Conservation (phyloP, 2,888 invertebrate genomes). For the Ametastegia equiseti region DNA sequence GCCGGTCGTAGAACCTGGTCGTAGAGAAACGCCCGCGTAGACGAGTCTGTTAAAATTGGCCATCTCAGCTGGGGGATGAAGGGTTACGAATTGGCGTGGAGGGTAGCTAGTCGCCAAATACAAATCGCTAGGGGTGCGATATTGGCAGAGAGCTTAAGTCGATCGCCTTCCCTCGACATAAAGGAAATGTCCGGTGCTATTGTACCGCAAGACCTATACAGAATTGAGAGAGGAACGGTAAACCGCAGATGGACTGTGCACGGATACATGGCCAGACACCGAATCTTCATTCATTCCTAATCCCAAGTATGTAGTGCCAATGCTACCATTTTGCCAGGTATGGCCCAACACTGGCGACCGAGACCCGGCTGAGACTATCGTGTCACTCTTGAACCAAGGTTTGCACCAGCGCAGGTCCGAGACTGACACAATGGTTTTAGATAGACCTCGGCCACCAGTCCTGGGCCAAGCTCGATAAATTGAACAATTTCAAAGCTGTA, state of each 20-base stretch:
- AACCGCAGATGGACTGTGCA: background rate
- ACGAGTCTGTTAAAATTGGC: background rate
- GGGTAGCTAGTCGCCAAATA: constrained; percentile 18
- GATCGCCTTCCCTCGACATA: background rate
- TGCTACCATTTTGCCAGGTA: background rate
- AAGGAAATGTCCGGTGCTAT: constrained; percentile 6
- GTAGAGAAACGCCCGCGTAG: background rate
- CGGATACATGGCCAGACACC: no score
- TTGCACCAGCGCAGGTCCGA: background rate
- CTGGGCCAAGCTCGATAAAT: background rate
- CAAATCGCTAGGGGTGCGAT: constrained; percentile 32
- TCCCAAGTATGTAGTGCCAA: no score
- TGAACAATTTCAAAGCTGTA: background rate
- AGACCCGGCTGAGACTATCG: background rate
- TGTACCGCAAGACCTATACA: background rate
- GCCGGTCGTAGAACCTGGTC: no score
- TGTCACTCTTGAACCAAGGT: background rate
- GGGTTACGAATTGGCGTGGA: constrained; percentile 28
- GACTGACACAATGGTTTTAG: background rate
- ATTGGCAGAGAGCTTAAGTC: constrained; percentile 36
- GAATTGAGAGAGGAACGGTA: background rate
- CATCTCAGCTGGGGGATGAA: constrained; percentile 8
- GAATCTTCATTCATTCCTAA: no score
- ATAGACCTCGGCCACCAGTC: background rate
- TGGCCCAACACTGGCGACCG: background rate